phyloP scores from a whole-genome alignment of 2,797 vertebrate species.

The Garrulus glandarius region DNA sequence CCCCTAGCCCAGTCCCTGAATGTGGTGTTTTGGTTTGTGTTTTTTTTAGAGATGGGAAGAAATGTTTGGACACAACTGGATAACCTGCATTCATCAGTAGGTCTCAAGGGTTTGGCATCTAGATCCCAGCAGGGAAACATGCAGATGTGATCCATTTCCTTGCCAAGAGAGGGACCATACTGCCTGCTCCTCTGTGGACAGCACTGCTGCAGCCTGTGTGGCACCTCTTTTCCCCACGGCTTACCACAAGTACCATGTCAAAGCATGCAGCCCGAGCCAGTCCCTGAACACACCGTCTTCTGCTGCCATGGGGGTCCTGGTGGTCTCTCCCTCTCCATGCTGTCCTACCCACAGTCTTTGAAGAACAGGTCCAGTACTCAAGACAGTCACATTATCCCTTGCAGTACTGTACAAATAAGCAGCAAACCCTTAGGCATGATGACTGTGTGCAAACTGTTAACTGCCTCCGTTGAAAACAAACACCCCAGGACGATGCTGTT shows the following conservation, averaged over 20 bases:
- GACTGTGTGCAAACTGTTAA: not conserved
- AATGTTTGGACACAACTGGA: not conserved
- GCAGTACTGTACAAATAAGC: not conserved
- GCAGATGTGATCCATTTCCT: not conserved
- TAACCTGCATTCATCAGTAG: not conserved
- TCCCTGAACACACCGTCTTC: not conserved
- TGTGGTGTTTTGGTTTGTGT: not conserved
- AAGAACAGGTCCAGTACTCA: not conserved
- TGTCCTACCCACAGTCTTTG: not conserved
- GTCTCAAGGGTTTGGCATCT: not conserved
- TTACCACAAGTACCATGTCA: not conserved
- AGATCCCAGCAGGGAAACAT: not conserved
- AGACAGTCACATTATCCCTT: not conserved
- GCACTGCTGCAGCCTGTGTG: not conserved
- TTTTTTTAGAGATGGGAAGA: not conserved
- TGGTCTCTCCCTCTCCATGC: not conserved
- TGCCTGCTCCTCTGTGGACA: not conserved
- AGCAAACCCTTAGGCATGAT: not conserved
- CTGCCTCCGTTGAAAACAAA: not conserved
- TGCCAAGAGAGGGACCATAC: not conserved
- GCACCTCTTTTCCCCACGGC: not conserved
- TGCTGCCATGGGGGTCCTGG: not conserved
- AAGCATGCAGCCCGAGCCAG: accelerated
- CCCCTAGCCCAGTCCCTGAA: not conserved
- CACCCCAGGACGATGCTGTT: not conserved